Evolutionary conservation across 1,140 invertebrate species (phyloP).

Genomic region (Aphis craccivora): DNA sequence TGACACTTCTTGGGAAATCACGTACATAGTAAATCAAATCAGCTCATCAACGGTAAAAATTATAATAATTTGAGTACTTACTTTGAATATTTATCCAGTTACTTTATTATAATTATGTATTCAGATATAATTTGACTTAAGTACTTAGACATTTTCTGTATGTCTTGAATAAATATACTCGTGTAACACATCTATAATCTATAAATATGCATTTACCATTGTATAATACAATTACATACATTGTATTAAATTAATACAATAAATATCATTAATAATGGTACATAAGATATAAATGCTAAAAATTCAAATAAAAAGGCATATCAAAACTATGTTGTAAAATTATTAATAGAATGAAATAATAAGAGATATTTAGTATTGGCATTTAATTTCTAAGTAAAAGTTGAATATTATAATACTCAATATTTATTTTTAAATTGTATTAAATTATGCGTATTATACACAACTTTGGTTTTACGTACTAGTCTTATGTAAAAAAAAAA

Average conservation of each 20-base stretch:
- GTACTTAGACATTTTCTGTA: neutral
- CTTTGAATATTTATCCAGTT: neutral
- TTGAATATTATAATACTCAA: neutral
- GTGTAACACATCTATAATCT: neutral
- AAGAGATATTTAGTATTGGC: too few relatives aligned
- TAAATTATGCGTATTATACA: too few relatives aligned
- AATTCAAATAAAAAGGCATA: too few relatives aligned
- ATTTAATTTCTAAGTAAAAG: neutral
- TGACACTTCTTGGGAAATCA: neutral
- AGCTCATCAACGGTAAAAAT: neutral
- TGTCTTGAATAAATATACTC: neutral
- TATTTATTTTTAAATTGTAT: neutral
- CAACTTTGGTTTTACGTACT: too few relatives aligned
- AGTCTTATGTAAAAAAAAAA: too few relatives aligned
- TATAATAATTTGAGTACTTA: neutral
- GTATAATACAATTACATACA: too few relatives aligned
- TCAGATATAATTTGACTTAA: neutral
- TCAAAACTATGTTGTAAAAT: too few relatives aligned
- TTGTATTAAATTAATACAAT: too few relatives aligned
- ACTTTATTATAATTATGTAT: neutral
- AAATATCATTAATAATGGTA: too few relatives aligned
- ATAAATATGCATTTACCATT: too few relatives aligned
- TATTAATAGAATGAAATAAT: too few relatives aligned
- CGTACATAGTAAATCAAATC: neutral
- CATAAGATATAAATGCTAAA: too few relatives aligned